Evolutionary conservation across 2,797 vertebrate genomes (phyloP).

Genomic region (Acanthornis magna): DNA sequence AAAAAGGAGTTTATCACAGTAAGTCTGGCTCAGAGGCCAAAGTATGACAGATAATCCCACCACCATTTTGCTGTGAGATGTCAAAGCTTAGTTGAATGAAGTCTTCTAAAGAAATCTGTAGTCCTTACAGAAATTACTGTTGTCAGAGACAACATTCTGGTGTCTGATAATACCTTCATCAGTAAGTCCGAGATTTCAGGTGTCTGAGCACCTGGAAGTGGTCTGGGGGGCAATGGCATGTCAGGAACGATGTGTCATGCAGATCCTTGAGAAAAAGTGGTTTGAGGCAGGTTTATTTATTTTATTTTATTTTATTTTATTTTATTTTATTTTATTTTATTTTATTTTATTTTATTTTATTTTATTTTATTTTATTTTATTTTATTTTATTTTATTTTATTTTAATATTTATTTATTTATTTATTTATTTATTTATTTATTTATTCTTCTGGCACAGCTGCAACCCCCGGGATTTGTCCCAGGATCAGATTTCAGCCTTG

Average conservation of each 20-base stretch:
- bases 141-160: neutral
- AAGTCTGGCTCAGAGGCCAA: neutral
- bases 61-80: neutral
- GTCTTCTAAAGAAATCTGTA: neutral
- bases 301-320: too few species aligned
- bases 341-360: neutral
- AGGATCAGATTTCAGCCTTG: neutral
- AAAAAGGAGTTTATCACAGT: neutral
- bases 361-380: too few species aligned
- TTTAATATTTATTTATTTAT: neutral
- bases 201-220: neutral
- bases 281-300: rapidly evolving
- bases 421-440: neutral
- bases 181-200: neutral
- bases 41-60: neutral
- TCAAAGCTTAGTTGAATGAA: neutral
- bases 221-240: neutral
- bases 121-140: neutral
- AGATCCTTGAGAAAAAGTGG: neutral
- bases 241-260: neutral
- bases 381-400: neutral
- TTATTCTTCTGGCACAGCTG: neutral
- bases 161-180: neutral
- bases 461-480: neutral
- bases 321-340: neutral